Base-by-base conservation (phyloP, 2,797 vertebrate genomes). In the Leptoclinus maculatus region DNA sequence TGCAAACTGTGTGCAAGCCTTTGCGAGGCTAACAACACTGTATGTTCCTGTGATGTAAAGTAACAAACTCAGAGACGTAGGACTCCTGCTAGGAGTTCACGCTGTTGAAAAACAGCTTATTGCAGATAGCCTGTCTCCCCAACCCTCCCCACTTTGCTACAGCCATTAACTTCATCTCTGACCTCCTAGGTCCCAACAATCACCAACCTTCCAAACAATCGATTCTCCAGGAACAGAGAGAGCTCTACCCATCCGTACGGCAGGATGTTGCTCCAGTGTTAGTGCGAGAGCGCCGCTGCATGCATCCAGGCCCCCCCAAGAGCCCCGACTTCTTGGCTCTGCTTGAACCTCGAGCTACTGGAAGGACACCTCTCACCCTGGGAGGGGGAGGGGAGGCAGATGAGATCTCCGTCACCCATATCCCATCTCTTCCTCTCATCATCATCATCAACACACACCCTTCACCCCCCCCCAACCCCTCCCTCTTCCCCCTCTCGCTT, bases 321-420 rank as follows among this genome's bases (percentile, higher is more conserved):
- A 84, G 76, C 6, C 57, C 57, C 74, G 84, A 88, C 83, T 83
- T 76, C 78, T 88, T 67, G 67, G 47, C 78, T 79, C 71, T 45
- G 59, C 56, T 76, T 60, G 77, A 27, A 27, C 71, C 78, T 78
- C 23, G 7, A 71, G 69, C 77, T 68, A 54, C 66, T 69, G 51
- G 66, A 21, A 54, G 78, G 76, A 74, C 77, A 73, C 41, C 60
- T 81, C 69, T 81, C 77, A 76, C 76, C 76, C 70, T 0, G 12
- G 67, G 49, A 14, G 6, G 45, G 19, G 21, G 45, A 2, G 60
- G 29, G 39, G 51, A 23, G 43, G 14, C 80, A 76, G 78, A 82
- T 84, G 60, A 87, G 66, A 79, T 87, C 81, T 87, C 80, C 79
- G 80, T 85, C 80, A 77, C 71, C 71, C 69, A 58, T 77, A 49